A percentile compares a stretch with the other conserved stretches of the same genome.
Conservation (phyloP, 37 sponge, comb jelly and placozoan species). For the Amphimedon queenslandica region DNA sequence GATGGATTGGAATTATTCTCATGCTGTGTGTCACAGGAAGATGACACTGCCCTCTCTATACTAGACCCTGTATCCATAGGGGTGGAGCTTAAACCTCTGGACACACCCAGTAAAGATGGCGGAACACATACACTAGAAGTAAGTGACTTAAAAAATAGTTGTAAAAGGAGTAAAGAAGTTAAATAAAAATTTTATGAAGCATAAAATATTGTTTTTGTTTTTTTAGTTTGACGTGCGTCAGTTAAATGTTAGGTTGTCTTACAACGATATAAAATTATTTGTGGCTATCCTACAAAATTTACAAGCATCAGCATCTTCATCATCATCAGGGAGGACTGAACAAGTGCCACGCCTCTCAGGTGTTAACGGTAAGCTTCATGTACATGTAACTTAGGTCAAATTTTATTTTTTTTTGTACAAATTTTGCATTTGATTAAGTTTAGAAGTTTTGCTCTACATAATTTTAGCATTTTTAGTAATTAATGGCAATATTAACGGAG, state of each 20-base stretch:
- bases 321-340: background rate
- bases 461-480: too few species aligned
- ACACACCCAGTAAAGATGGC: background rate
- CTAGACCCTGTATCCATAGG: conserved; percentile 77
- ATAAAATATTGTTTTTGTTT: background rate
- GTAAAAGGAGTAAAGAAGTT: too few species aligned
- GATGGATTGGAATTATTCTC: conserved; percentile 90
- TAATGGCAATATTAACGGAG: too few species aligned
- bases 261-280: conserved; percentile 84
- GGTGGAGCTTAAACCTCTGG: conserved; percentile 65
- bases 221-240: conserved; percentile 41
- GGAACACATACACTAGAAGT: conserved; percentile 3
- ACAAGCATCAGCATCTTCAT: conserved; percentile 6
- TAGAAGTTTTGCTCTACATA: too few species aligned
- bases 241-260: conserved; percentile 73
- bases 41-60: conserved; percentile 94
- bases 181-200: too few species aligned
- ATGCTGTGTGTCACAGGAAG: conserved; percentile 79
- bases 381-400: background rate
- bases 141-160: too few species aligned
- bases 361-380: background rate
- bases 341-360: background rate
- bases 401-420: background rate
- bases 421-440: too few species aligned
- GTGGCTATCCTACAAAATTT: conserved; percentile 76